Evolutionary conservation across 2,113 vertebrate species (phyloP).

Genomic region (Nibea coibor): DNA sequence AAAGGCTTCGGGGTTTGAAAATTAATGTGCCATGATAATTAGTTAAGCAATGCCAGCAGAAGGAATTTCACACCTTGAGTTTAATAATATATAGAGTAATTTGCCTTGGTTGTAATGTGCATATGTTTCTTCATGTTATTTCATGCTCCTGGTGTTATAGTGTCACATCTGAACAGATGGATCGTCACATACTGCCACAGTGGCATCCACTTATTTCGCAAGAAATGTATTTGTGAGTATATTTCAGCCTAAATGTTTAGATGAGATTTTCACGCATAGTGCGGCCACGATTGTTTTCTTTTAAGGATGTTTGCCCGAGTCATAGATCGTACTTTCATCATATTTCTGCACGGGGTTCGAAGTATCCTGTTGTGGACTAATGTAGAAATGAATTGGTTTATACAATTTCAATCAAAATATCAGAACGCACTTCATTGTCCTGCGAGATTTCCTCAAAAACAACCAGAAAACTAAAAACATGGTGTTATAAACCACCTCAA

Average conservation of each 20-base stretch:
- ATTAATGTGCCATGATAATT: conserved; percentile 82
- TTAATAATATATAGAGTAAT: conserved; percentile 76
- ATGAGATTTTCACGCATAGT: not conserved
- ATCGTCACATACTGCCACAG: conserved; percentile 26
- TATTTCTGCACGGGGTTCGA: not conserved
- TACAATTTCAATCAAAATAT: not conserved
- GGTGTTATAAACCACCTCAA: not conserved
- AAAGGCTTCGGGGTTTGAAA: conserved; percentile 74
- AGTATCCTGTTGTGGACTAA: not conserved
- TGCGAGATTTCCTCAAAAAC: not conserved
- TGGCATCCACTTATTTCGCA: conserved; percentile 9
- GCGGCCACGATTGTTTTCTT: not conserved
- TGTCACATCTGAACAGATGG: conserved; percentile 40
- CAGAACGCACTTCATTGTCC: not conserved
- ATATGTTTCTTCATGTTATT: conserved; percentile 67
- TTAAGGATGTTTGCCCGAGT: not conserved
- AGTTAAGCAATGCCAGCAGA: conserved; percentile 76
- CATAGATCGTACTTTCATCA: not conserved
- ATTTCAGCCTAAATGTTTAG: not conserved
- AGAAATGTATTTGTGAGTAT: conserved; percentile 4
- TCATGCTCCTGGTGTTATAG: conserved; percentile 44
- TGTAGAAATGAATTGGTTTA: not conserved
- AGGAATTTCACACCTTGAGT: conserved; percentile 79
- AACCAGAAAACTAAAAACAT: not conserved
- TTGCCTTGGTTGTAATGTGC: conserved; percentile 66